phyloP scores from a whole-genome alignment of 2,797 vertebrate genomes.

The Tolypeutes matacus region DNA sequence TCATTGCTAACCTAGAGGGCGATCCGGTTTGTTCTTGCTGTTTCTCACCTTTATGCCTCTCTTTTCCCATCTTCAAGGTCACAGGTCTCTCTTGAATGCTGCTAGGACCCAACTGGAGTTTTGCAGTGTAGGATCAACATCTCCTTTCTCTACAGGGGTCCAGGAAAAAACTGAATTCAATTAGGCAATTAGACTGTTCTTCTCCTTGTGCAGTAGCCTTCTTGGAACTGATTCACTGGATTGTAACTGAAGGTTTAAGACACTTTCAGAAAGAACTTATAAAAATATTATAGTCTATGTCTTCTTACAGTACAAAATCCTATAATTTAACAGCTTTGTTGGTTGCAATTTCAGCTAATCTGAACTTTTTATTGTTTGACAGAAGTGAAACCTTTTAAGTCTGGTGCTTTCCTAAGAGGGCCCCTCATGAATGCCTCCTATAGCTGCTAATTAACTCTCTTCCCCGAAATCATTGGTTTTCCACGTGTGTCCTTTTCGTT shows the following conservation, averaged over 20 bases:
- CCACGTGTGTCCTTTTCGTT: background rate
- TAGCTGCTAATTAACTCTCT: background rate
- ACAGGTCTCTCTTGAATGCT: background rate
- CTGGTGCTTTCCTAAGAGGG: background rate
- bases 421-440: background rate
- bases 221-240: background rate
- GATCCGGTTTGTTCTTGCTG: background rate
- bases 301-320: background rate
- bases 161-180: background rate
- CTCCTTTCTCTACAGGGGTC: background rate
- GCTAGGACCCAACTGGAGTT: background rate
- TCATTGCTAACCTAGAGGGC: background rate
- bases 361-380: background rate
- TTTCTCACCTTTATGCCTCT: background rate
- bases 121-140: background rate
- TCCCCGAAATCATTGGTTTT: background rate
- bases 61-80: too few species aligned
- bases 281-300: background rate
- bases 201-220: background rate
- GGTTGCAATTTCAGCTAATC: background rate
- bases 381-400: background rate
- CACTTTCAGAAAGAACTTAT: background rate
- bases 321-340: background rate
- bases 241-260: background rate
- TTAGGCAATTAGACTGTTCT: background rate